Base-by-base conservation (phyloP, 1,140 invertebrate genomes). In the Drosophila asahinai region DNA sequence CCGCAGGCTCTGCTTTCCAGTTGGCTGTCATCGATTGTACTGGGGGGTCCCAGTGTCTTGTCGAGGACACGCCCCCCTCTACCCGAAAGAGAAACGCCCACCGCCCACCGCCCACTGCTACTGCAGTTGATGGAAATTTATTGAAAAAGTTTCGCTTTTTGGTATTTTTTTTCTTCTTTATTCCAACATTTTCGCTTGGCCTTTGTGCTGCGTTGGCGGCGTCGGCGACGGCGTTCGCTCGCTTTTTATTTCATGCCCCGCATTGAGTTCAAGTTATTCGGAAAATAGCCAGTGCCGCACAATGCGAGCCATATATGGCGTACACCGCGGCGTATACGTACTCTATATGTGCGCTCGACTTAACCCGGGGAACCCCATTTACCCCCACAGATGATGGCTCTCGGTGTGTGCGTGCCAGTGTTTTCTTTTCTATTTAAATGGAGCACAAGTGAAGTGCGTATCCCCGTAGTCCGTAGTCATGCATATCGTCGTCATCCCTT, bases 371-470 rank as follows among this genome's bases (percentile, higher is more conserved):
- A 63, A 19, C n/a, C 27, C 30, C 33, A 17, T 33, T 25, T 33
- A 25, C 55, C 19, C 55, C 27, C 62, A 38, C 47, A 43, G 52
- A 48, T 48, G 52, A 48, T 45, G 59, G 52, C 43, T 55, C 57
- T 59, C 15, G 52, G 42, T 30, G 47, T 64, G 43, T 36, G 49
- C 64, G 73, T 70, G 51, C 66, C 68, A 15, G 36, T 78, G 83
- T 65, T 89, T 90, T 90, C 86, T 86, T 90, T 90, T 90, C 86
- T 90, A 82, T 90, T 90, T 90, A 90, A 90, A 90, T 90, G 86
- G 86, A 90, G 86, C 86, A 86, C 86, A 90, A 89, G 84, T 90
- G 79, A 90, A 90, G 86, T 86, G 86, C 75, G 81, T 86, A 80
- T 84, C 60, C 79, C 58, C 64, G 76, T 70, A 45, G 67, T 43